Conservation (phyloP, 2,113 vertebrate species). For the Polypterus senegalus region DNA sequence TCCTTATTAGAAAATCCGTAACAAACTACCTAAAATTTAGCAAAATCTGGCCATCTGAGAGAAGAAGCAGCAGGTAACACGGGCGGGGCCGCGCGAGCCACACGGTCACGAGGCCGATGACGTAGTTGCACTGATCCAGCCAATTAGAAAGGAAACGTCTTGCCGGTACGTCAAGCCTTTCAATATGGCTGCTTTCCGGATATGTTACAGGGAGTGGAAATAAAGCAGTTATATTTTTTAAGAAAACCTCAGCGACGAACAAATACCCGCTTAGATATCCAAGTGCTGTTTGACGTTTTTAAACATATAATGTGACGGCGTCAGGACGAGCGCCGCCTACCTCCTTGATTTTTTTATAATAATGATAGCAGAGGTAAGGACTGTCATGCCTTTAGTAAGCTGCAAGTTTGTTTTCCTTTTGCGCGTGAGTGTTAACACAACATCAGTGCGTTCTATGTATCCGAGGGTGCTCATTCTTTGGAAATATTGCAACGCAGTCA, state of each 20-base stretch:
- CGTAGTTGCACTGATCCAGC: constrained; percentile 30
- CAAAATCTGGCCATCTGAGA: no score
- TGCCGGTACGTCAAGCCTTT: constrained; percentile 34
- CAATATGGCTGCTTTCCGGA: constrained; percentile 57
- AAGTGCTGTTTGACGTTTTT: neutral
- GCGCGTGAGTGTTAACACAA: constrained; percentile 7
- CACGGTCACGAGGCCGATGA: constrained; percentile 24
- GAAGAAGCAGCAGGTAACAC: no score
- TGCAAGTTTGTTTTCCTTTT: constrained; percentile 22
- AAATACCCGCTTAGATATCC: constrained; percentile 16
- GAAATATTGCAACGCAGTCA: constrained; percentile 1
- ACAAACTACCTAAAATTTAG: no score
- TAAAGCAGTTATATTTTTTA: constrained; percentile 28
- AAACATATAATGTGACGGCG: constrained; percentile 46
- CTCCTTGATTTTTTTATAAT: constrained; percentile 34
- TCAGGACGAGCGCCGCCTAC: constrained; percentile 32
- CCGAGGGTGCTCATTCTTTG: constrained; percentile 19
- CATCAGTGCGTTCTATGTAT: constrained; percentile 34
- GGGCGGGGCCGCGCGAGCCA: no score
- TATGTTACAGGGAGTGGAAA: constrained; percentile 43
- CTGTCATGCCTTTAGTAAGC: constrained; percentile 1
- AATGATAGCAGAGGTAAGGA: constrained; percentile 63
- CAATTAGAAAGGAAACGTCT: constrained; percentile 34
- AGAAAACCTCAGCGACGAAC: constrained; percentile 21
- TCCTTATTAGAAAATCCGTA: no score